A percentile compares a stretch with the other conserved stretches of the same genome.
Conservation (phyloP, 2,888 invertebrate species). For the Epistrophella euchroma region DNA sequence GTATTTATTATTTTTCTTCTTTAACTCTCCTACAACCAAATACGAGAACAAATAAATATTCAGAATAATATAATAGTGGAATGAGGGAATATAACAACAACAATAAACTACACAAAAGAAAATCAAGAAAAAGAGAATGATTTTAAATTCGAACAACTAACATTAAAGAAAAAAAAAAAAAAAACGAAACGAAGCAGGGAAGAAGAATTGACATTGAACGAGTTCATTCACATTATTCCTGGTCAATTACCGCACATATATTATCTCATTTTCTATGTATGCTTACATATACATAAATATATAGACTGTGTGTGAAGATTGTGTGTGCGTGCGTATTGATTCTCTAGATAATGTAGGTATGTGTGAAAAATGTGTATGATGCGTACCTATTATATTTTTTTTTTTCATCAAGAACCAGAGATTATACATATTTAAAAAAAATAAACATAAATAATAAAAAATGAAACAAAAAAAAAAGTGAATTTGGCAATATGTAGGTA, state of each 20-base stretch:
- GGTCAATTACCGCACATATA: conserved; percentile 80
- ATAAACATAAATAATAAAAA: not conserved
- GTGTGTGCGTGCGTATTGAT: conserved; percentile 43
- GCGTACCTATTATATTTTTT: conserved; percentile 50
- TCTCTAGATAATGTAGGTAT: conserved; percentile 45
- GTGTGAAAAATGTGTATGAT: conserved; percentile 41
- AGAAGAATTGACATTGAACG: conserved; percentile 83
- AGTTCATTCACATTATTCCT: conserved; percentile 84
- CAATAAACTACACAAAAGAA: conserved; percentile 16
- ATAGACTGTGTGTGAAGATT: conserved; percentile 7
- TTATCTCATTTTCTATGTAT: conserved; percentile 68
- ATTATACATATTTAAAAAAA: conserved; percentile 11
- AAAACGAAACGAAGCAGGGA: conserved; percentile 54
- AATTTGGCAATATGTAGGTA: conserved; percentile 12
- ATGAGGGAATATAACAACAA: conserved; percentile 20
- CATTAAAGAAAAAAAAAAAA: conserved; percentile 3
- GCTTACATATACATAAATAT: not conserved
- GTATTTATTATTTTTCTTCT: not conserved
- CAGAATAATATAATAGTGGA: conserved; percentile 3
- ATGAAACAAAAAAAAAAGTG: conserved; percentile 8
- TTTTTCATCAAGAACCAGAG: conserved; percentile 27
- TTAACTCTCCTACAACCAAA: conserved; percentile 14
- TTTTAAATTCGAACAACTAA: conserved; percentile 52
- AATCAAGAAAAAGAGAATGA: conserved; percentile 40
- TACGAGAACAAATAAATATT: conserved; percentile 19